Percentiles rank a stretch among this genome's conserved stretches.
These are phyloP conservation scores for Acanthurus tractus DNA, from an alignment of 2,797 vertebrate genomes.

Conservation along the genomic window DNA sequence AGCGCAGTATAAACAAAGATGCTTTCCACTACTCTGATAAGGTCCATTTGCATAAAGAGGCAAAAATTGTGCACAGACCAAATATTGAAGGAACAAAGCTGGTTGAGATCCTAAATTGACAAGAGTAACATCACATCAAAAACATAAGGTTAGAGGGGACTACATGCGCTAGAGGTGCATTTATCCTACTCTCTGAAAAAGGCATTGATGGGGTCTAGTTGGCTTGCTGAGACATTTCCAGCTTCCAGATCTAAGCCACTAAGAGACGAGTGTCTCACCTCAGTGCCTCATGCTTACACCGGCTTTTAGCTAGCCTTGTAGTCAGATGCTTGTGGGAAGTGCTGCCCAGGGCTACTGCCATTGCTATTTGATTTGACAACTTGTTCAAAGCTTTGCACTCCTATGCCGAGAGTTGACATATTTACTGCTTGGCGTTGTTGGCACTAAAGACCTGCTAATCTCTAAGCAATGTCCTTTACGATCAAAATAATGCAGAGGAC, in stretches of 20 bases:
- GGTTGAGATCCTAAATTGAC: constrained; percentile 42
- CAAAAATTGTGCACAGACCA: constrained; percentile 37
- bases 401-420: constrained; percentile 36
- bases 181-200: constrained; percentile 57
- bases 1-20: constrained; percentile 17
- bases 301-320: constrained; percentile 39
- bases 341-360: constrained; percentile 32
- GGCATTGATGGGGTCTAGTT: constrained; percentile 69
- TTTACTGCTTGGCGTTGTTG: constrained; percentile 47
- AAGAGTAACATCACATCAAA: constrained; percentile 34
- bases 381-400: constrained; percentile 51
- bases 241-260: constrained; percentile 22
- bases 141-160: constrained; percentile 46
- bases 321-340: constrained; percentile 42
- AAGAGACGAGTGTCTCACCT: constrained; percentile 4
- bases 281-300: constrained; percentile 8
- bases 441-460: constrained; percentile 51
- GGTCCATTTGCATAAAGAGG: constrained; percentile 53
- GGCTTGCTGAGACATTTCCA: constrained; percentile 42
- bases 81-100: constrained; percentile 32
- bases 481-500: constrained; percentile 19
- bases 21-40: constrained; percentile 6
- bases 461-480: constrained; percentile 43
- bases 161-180: constrained; percentile 67
- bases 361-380: constrained; percentile 40